phyloP scores from a whole-genome alignment of 2,113 vertebrate species.

The Eudyptes chrysolophus region DNA sequence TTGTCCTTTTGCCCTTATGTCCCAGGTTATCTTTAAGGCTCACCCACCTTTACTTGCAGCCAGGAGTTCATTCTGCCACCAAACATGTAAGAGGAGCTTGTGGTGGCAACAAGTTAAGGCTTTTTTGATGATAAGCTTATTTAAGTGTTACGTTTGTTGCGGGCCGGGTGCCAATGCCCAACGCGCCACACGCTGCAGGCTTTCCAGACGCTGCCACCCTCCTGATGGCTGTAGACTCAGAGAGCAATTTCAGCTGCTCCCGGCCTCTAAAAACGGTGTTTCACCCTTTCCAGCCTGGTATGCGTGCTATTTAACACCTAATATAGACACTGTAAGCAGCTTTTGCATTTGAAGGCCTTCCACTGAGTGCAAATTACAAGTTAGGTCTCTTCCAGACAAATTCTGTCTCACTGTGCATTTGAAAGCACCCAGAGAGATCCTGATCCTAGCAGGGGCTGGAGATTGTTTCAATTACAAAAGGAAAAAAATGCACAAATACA shows the following conservation, averaged over 20 bases:
- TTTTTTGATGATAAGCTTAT: neutral
- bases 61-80: neutral
- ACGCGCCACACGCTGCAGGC: rapidly evolving
- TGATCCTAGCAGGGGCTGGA: neutral
- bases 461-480: neutral
- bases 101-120: neutral
- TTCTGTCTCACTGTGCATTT: neutral
- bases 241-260: neutral
- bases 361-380: neutral
- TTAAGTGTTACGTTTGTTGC: neutral
- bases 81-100: neutral
- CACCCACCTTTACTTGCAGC: neutral
- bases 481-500: neutral
- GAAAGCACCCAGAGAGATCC: neutral
- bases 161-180: neutral
- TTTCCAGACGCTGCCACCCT: neutral
- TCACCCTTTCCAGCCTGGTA: neutral
- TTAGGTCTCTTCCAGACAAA: neutral
- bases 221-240: neutral
- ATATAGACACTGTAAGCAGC: neutral
- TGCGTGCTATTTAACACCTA: neutral
- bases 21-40: neutral
- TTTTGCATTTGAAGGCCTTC: neutral
- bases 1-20: neutral
- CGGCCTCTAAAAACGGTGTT: neutral